Conservation (phyloP, 2,888 invertebrate genomes). For the Ochlodes sylvanus region DNA sequence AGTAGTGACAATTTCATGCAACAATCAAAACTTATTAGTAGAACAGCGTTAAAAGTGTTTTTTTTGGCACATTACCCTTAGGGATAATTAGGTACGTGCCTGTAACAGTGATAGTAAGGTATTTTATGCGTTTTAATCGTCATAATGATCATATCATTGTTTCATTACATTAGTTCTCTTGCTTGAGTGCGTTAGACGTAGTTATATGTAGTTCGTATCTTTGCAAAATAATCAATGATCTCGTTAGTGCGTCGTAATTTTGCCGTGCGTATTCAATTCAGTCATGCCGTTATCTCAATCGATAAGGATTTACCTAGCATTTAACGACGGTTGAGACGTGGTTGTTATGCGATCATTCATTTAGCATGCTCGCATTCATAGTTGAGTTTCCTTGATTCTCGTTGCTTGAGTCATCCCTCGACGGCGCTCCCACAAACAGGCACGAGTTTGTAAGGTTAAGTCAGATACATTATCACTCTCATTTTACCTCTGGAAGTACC, state of each 20-base stretch:
- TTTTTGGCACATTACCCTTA: conserved; percentile 56
- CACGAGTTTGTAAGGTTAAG: conserved; percentile 33
- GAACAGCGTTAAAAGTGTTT: conserved; percentile 53
- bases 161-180: conserved; percentile 4
- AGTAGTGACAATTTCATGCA: conserved; percentile 14
- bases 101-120: conserved; percentile 14
- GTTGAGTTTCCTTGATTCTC: conserved; percentile 9
- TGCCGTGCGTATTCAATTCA: conserved; percentile 60
- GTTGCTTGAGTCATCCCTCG: conserved; percentile 28
- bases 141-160: not conserved
- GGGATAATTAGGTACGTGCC: conserved; percentile 32
- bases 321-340: not conserved
- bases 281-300: conserved; percentile 77
- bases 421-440: conserved; percentile 17
- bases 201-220: conserved; percentile 53
- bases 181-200: conserved; percentile 43
- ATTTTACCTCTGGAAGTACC: not conserved
- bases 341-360: conserved; percentile 13
- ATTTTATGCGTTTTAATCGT: conserved; percentile 12
- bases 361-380: conserved; percentile 6
- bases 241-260: conserved; percentile 79
- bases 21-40: conserved; percentile 9
- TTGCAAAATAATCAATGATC: conserved; percentile 55
- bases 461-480: conserved; percentile 4
- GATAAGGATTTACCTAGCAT: conserved; percentile 57